Conservation (phyloP, 2,888 invertebrate genomes). For the Digitonthophagus gazella region DNA sequence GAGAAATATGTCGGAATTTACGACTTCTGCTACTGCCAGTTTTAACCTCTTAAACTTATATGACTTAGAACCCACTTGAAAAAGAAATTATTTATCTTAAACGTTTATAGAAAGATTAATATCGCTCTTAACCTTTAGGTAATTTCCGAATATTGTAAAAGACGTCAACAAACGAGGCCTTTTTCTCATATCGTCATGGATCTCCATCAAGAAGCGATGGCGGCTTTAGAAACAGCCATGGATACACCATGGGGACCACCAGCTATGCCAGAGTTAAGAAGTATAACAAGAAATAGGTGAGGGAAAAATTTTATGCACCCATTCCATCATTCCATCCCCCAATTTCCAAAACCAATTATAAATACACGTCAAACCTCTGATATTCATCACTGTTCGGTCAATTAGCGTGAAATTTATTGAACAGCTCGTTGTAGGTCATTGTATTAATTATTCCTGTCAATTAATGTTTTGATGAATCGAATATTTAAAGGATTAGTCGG, state of each 20-base stretch:
- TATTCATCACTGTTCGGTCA: too few relatives aligned
- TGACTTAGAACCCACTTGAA: too few relatives aligned
- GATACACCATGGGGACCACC: conserved; percentile 49
- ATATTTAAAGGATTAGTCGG: too few relatives aligned
- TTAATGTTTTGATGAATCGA: too few relatives aligned
- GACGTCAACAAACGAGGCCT: conserved; percentile 56
- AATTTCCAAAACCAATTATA: too few relatives aligned
- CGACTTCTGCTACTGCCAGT: neutral
- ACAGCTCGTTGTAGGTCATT: too few relatives aligned
- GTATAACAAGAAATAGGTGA: conserved; percentile 46
- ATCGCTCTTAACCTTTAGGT: conserved; percentile 49
- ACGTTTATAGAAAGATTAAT: neutral
- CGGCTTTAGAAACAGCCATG: conserved; percentile 43
- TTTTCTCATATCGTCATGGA: conserved; percentile 63
- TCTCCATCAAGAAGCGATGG: conserved; percentile 56
- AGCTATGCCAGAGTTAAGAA: conserved; percentile 47
- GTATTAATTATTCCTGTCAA: too few relatives aligned
- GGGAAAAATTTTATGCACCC: too few relatives aligned
- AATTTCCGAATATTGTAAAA: conserved; percentile 59
- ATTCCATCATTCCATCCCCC: too few relatives aligned
- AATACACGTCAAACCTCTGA: too few relatives aligned
- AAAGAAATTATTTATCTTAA: too few relatives aligned
- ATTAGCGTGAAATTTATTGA: too few relatives aligned
- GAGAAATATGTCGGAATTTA: neutral
- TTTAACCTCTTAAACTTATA: neutral